Conservation (phyloP, 23 tunicate genomes). For the Corella eumyota region DNA sequence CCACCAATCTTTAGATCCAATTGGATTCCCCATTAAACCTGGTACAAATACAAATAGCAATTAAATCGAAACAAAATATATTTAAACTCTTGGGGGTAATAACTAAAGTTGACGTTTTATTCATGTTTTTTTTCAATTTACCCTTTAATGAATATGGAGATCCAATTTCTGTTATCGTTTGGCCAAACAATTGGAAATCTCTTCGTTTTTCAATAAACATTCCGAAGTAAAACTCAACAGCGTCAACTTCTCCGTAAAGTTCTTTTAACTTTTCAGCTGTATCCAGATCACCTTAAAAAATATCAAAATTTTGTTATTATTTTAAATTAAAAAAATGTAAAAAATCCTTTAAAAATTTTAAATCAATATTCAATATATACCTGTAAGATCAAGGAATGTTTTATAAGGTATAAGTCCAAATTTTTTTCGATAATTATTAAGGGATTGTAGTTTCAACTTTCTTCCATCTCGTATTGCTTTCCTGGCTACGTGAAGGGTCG, state of each 20-base stretch:
- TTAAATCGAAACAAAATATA: too few relatives aligned
- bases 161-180: slow-evolving; percentile 45
- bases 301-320: too few relatives aligned
- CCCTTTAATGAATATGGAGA: slow-evolving; percentile 55
- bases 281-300: slow-evolving; percentile 16
- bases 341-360: background rate
- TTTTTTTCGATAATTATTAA: slow-evolving; percentile 20
- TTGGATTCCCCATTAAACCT: slow-evolving; percentile 19
- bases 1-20: slow-evolving; percentile 29
- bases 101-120: too few relatives aligned
- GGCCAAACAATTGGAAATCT: slow-evolving; percentile 22
- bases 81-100: too few relatives aligned
- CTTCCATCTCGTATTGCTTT: slow-evolving; percentile 21
- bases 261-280: slow-evolving; percentile 41
- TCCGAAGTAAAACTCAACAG: slow-evolving; percentile 23
- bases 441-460: slow-evolving; percentile 24
- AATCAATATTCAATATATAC: slow-evolving; percentile 1
- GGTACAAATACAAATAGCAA: too few relatives aligned
- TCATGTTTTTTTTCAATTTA: too few relatives aligned
- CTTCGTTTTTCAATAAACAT: slow-evolving; percentile 25
- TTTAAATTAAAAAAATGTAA: too few relatives aligned
- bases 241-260: slow-evolving; percentile 41
- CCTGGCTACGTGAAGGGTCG: too few relatives aligned
- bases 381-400: slow-evolving; percentile 25
- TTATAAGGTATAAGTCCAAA: slow-evolving; percentile 15